Base-by-base conservation (phyloP, 2,888 invertebrate species). In the Andrena fulva region DNA sequence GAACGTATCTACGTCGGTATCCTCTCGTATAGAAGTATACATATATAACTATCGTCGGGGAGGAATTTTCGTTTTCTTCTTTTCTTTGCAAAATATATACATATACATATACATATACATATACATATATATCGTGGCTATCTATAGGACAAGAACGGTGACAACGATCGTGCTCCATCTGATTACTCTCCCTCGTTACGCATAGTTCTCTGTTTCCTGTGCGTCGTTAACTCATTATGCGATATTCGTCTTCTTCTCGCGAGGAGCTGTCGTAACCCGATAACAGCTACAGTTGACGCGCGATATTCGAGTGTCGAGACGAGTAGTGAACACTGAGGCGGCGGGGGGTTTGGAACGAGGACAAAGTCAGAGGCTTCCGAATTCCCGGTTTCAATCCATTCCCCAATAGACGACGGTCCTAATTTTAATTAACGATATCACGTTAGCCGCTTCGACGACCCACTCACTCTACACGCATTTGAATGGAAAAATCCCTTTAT, bases 41-140 rank as follows among this genome's bases (percentile, higher is more conserved):
- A 62, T 81, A 80, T 79, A 77, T 81, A 85, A 88, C 80, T 89
- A 82, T 89, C 78, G 76, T 84, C 66, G 70, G 63, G 81, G 76
- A 72, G 71, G 72, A 85, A 80, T 82, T 82, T 71, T 79, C 71
- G 8, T 71, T 35, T 59, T 2, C 66, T 63, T 60, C 8, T 60
- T 59, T 59, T 6, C 60, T 62, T 72, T 87, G 82, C 77, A 89
- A 90, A 90, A 89, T 90, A 89, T 89, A 89, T 84, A 81, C 71
- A 48, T 54, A 74, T 52, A 60, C 52, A 20, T 62, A 4, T 59
- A 52, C 24, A 7, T 63, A 52, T 71, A 60, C 52, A 20, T 62
- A 4, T 59, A 52, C 24, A 7, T 63, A 52, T 71, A 76, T 77
- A 68, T 86, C 82, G 59, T 77, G 80, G 77, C 70, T 83, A 85